These are phyloP conservation scores for Lycophotia porphyrea DNA, from an alignment of 2,888 invertebrate genomes.

Conservation along the genomic window DNA sequence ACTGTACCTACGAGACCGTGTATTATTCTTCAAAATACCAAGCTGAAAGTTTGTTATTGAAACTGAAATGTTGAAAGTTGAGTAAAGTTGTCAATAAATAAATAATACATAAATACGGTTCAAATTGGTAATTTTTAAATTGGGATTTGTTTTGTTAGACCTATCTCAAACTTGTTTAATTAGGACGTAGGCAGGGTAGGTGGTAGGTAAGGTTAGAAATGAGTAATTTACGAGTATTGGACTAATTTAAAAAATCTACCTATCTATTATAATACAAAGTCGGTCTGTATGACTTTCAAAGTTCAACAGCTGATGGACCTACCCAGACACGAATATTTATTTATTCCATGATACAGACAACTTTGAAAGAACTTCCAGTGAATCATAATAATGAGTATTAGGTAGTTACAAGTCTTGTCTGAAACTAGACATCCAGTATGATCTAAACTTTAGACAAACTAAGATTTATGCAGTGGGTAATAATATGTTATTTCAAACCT, in stretches of 20 bases:
- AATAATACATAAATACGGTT: constrained; percentile 31
- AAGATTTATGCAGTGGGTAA: background rate
- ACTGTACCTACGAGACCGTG: constrained; percentile 9
- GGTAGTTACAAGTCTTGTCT: background rate
- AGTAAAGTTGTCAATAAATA: constrained; percentile 25
- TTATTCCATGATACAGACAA: background rate
- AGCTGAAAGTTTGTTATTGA: constrained; percentile 40
- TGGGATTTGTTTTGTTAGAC: background rate
- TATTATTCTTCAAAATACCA: constrained; percentile 59
- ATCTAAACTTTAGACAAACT: background rate
- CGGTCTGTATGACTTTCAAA: constrained; percentile 1
- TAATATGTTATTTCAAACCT: background rate
- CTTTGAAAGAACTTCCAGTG: background rate
- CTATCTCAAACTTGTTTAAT: background rate
- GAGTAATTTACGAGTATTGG: too few species aligned
- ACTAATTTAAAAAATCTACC: background rate
- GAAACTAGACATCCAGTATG: background rate
- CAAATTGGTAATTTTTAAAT: constrained; percentile 5
- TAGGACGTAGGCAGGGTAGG: background rate
- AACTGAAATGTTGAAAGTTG: constrained; percentile 28
- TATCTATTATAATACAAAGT: background rate
- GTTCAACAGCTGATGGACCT: background rate
- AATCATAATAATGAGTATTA: background rate
- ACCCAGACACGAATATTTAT: background rate
- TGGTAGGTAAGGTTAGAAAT: background rate